These are phyloP conservation scores for Drosophila ironensis DNA, from an alignment of 1,140 invertebrate species.

Conservation along the genomic window DNA sequence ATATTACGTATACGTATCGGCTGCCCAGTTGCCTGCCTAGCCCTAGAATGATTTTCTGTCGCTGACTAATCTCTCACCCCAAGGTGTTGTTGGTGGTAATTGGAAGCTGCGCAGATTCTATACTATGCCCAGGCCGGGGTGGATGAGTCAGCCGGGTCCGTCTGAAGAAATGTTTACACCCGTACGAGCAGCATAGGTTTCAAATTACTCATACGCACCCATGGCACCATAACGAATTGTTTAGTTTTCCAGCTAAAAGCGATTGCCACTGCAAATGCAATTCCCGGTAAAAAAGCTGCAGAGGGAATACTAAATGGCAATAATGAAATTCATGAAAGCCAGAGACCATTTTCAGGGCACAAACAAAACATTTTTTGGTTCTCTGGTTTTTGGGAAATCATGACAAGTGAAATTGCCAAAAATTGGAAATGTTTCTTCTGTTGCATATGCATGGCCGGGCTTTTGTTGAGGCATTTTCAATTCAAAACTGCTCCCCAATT, in stretches of 20 bases:
- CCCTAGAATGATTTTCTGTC: conserved; percentile 24
- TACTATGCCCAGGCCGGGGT: conserved; percentile 37
- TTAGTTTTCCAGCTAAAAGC: conserved; percentile 31
- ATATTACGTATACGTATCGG: conserved; percentile 49
- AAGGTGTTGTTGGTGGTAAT: conserved; percentile 49
- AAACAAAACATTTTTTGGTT: not conserved
- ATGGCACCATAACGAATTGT: conserved; percentile 16
- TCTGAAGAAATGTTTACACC: conserved; percentile 51
- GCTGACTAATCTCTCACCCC: conserved; percentile 68
- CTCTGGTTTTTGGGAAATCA: not conserved
- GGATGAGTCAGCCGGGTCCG: conserved; percentile 23
- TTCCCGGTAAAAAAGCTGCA: conserved; percentile 8
- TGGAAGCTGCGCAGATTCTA: conserved; percentile 74
- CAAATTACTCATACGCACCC: conserved; percentile 72
- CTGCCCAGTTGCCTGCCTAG: conserved; percentile 34
- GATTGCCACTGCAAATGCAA: conserved; percentile 26
- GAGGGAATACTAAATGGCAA: not conserved
- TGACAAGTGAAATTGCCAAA: not conserved
- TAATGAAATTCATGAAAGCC: no score
- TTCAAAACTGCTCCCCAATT: no score
- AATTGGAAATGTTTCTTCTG: not conserved
- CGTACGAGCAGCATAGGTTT: conserved; percentile 38
- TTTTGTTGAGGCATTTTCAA: not conserved
- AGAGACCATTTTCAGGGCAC: no score
- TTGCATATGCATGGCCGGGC: not conserved